Conservation (phyloP, 2,113 vertebrate species). For the Pleuronectes platessa region DNA sequence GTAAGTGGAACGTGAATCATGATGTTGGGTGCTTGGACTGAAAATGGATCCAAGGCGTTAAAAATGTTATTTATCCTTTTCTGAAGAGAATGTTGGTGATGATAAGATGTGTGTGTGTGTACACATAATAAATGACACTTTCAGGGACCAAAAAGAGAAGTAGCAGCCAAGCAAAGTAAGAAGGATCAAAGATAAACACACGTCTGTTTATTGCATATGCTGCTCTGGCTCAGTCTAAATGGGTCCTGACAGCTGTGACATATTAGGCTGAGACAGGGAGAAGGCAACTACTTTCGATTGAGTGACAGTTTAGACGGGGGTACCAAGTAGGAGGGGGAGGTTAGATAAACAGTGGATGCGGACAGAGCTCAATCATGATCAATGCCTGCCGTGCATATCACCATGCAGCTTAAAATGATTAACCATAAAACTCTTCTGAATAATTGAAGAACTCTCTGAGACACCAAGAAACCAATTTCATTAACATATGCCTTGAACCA, state of each 20-base stretch:
- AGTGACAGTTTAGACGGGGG: constrained; percentile 18
- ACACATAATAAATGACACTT: not conserved
- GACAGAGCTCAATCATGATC: constrained; percentile 4
- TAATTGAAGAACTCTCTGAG: not conserved
- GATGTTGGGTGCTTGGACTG: too few species aligned
- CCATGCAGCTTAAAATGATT: not conserved
- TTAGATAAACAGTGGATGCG: constrained; percentile 16
- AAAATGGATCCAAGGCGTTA: too few species aligned
- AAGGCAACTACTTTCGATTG: not conserved
- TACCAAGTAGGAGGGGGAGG: constrained; percentile 9
- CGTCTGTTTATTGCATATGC: constrained; percentile 12
- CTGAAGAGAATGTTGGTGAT: too few species aligned
- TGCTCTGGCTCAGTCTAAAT: constrained; percentile 18
- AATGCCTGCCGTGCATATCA: not conserved
- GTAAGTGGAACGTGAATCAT: too few species aligned
- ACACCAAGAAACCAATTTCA: not conserved
- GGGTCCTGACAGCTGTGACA: constrained; percentile 22
- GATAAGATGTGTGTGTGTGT: too few species aligned
- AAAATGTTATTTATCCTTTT: too few species aligned
- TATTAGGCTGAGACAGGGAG: constrained; percentile 22
- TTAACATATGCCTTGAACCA: not conserved
- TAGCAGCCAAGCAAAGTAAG: not conserved
- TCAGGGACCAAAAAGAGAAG: not conserved
- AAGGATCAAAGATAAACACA: not conserved
- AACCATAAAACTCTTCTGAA: not conserved